Conservation (phyloP, 2,888 invertebrate species). For the Drosophila merina region DNA sequence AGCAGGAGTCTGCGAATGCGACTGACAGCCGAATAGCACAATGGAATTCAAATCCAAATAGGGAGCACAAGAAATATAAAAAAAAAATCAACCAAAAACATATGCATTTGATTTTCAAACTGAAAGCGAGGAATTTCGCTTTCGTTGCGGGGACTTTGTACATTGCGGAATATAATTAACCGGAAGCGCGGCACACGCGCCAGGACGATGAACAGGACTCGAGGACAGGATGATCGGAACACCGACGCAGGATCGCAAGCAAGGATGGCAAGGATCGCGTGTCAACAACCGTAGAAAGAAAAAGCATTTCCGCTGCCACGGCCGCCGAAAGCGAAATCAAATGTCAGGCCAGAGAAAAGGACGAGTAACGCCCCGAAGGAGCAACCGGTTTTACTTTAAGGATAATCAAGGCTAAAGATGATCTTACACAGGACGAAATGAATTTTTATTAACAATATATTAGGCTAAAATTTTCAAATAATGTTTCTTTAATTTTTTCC, state of each 20-base stretch:
- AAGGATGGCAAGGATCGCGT: constrained; percentile 61
- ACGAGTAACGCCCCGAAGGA: constrained; percentile 55
- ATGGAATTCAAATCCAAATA: constrained; percentile 37
- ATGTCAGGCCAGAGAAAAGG: constrained; percentile 63
- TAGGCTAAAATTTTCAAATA: no score
- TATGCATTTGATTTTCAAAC: constrained; percentile 73
- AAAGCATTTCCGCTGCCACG: constrained; percentile 78
- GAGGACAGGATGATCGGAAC: constrained; percentile 43
- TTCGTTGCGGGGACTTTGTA: constrained; percentile 71
- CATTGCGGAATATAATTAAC: constrained; percentile 82
- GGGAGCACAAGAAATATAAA: constrained; percentile 19
- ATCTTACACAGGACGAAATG: constrained; percentile 7
- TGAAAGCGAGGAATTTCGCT: constrained; percentile 77
- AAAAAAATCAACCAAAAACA: constrained; percentile 46
- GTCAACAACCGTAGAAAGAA: constrained; percentile 78
- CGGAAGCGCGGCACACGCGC: constrained; percentile 84
- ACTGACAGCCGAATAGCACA: constrained; percentile 63
- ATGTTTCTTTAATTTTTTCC: background rate
- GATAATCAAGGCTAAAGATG: constrained; percentile 36
- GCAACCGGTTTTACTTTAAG: constrained; percentile 65
- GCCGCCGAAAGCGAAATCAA: constrained; percentile 81
- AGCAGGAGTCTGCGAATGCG: constrained; percentile 27
- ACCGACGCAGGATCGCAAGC: constrained; percentile 45
- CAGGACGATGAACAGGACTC: constrained; percentile 60
- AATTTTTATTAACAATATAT: background rate